Percentiles rank a stretch among this genome's conserved stretches.
Evolutionary conservation across 2,797 vertebrate genomes (phyloP).

Genomic region (Catharus ustulatus): DNA sequence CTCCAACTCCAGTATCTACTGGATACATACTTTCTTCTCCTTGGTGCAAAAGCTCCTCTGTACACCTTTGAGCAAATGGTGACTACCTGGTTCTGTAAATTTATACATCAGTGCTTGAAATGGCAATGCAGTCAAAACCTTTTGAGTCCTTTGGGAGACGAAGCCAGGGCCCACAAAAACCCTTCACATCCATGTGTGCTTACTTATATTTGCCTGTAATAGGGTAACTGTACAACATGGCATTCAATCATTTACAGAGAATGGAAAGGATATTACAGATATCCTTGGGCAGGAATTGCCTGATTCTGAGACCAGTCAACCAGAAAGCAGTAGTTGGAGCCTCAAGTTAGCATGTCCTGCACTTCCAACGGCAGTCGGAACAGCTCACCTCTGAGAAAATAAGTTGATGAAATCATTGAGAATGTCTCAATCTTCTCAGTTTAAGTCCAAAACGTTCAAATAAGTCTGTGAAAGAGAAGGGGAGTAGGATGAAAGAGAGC

Average conservation of each 20-base stretch:
- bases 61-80: neutral
- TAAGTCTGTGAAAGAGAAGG: neutral
- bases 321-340: neutral
- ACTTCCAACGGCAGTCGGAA: neutral
- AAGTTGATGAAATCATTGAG: neutral
- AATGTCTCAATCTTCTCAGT: neutral
- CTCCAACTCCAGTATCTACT: neutral
- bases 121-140: neutral
- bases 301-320: neutral
- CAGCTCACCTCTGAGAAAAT: neutral
- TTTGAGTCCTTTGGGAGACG: neutral
- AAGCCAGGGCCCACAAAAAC: neutral
- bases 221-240: neutral
- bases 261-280: neutral
- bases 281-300: neutral
- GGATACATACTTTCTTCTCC: accelerated
- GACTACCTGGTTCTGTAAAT: neutral
- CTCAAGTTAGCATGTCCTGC: neutral
- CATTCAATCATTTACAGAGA: neutral
- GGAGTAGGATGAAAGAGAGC: neutral
- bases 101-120: neutral
- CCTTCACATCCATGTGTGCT: neutral
- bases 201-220: neutral
- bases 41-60: neutral
- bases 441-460: neutral